Conservation (phyloP, 2,113 vertebrate species). For the Sceloporus tristichus region DNA sequence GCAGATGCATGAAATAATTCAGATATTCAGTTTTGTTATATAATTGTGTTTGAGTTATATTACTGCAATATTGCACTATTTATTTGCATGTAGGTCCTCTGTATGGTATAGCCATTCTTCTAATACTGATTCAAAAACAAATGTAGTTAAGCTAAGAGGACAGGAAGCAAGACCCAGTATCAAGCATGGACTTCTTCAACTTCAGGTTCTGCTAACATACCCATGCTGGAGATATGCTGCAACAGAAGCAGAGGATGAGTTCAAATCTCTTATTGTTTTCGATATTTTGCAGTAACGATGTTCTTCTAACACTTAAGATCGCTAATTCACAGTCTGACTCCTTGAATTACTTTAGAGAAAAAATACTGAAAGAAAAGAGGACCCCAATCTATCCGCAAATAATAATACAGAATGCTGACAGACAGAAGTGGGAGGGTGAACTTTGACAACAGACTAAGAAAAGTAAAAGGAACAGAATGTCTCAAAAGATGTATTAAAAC, state of each 20-base stretch:
- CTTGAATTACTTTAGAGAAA: neutral
- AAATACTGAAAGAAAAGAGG: too few relatives aligned
- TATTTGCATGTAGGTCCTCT: neutral
- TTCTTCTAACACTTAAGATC: neutral
- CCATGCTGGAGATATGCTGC: neutral
- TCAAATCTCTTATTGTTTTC: neutral
- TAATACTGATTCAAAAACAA: neutral
- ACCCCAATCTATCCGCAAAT: neutral
- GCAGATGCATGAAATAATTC: neutral
- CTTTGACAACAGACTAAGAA: neutral
- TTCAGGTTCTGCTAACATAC: neutral
- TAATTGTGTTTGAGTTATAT: neutral
- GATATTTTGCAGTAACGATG: neutral
- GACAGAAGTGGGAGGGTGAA: neutral
- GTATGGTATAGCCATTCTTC: neutral
- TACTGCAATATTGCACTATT: neutral
- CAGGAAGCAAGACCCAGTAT: neutral
- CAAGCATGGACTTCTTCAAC: neutral
- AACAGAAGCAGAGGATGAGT: neutral
- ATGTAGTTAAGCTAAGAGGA: neutral
- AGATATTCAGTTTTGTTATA: neutral
- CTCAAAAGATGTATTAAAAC: neutral
- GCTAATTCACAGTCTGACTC: neutral
- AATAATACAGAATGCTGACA: neutral
- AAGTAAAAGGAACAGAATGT: neutral